phyloP scores from a whole-genome alignment of 2,113 vertebrate species.

The Clarias macrocephalus region DNA sequence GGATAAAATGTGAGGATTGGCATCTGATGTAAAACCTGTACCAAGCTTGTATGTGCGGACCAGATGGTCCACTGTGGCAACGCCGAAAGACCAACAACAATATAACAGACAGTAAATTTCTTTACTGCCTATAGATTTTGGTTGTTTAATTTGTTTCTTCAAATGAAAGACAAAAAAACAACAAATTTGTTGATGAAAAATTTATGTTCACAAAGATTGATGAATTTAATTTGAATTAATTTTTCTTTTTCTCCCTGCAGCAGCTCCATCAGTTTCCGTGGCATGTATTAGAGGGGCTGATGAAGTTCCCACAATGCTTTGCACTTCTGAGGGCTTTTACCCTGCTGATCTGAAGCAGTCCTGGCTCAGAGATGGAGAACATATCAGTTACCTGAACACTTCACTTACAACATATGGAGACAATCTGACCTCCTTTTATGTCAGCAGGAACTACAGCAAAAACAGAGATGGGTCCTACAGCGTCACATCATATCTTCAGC shows the following conservation, averaged over 20 bases:
- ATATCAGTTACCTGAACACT: constrained; percentile 32
- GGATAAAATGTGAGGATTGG: too few species aligned
- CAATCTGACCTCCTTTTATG: not conserved
- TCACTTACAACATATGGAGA: constrained; percentile 9
- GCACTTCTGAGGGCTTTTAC: constrained; percentile 42
- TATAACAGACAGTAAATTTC: too few species aligned
- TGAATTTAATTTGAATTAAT: too few species aligned
- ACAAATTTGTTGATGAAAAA: too few species aligned
- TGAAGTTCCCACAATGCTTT: constrained; percentile 29
- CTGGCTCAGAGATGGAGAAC: constrained; percentile 47
- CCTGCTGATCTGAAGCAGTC: constrained; percentile 32
- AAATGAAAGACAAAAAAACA: too few species aligned
- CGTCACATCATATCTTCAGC: constrained; percentile 33
- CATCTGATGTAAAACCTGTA: too few species aligned
- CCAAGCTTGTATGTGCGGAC: too few species aligned
- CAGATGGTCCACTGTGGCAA: too few species aligned
- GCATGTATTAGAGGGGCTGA: constrained; percentile 13
- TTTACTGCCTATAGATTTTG: too few species aligned
- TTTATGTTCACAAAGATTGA: too few species aligned
- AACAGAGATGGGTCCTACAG: constrained; percentile 40
- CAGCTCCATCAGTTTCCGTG: constrained; percentile 38
- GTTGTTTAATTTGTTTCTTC: too few species aligned
- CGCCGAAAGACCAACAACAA: too few species aligned
- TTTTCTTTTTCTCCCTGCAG: constrained; percentile 15
- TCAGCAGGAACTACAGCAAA: constrained; percentile 8